Evolutionary conservation across 1,140 invertebrate genomes (phyloP).

Genomic region (Drosophila prosaltans): DNA sequence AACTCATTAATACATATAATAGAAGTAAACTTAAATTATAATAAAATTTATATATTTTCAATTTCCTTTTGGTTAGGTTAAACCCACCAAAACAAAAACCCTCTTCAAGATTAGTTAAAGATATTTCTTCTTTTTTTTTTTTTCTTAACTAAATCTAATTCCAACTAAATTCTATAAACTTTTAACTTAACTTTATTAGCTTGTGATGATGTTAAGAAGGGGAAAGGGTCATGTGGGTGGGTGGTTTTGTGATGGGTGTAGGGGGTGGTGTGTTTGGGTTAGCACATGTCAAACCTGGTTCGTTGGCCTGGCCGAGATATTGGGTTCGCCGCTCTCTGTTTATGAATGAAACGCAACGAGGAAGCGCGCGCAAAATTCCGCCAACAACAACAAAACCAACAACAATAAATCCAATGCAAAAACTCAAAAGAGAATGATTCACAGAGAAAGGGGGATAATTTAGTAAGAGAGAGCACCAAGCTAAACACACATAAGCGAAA

Average conservation of each 20-base stretch:
- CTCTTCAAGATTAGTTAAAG: too few species aligned
- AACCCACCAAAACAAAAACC: too few species aligned
- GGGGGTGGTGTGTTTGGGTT: slow-evolving; percentile 7
- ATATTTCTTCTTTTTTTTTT: too few species aligned
- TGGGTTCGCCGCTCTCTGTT: slow-evolving; percentile 63
- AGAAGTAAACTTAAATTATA: too few species aligned
- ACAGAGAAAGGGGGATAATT: slow-evolving; percentile 9
- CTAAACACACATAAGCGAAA: neutral
- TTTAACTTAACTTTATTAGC: too few species aligned
- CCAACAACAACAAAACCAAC: slow-evolving; percentile 25
- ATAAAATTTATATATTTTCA: too few species aligned
- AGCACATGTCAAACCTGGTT: slow-evolving; percentile 70
- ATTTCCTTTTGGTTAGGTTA: too few species aligned
- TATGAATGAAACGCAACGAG: slow-evolving; percentile 80
- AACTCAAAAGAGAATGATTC: slow-evolving; percentile 5
- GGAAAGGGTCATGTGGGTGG: neutral
- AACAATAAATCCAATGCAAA: neutral
- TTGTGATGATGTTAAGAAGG: too few species aligned
- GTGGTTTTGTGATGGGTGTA: neutral
- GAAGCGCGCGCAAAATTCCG: slow-evolving; percentile 59
- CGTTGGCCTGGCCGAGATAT: slow-evolving; percentile 78
- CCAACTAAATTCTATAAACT: too few species aligned
- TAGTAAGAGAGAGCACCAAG: neutral
- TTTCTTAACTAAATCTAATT: too few species aligned
- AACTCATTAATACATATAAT: too few species aligned